A percentile compares a stretch with the other conserved stretches of the same genome.
Evolutionary conservation across 2,888 invertebrate genomes (phyloP).

Genomic region (Acrocera orbiculus): DNA sequence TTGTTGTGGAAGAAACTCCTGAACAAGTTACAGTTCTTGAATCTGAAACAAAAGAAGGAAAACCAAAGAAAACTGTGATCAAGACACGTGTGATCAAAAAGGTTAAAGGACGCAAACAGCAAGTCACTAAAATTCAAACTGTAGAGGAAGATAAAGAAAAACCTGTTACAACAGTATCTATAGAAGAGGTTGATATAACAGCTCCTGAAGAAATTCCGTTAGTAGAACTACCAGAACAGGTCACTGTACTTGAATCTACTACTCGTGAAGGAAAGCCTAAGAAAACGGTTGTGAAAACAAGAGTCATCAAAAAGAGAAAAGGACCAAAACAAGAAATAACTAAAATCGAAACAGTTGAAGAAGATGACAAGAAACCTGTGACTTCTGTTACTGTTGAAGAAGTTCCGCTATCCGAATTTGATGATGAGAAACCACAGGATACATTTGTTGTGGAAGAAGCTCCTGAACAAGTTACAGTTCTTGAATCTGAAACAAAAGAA

Average conservation of each 20-base stretch:
- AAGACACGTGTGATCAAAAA: constrained; percentile 24
- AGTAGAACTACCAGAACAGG: constrained; percentile 13
- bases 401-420: constrained; percentile 9
- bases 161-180: constrained; percentile 21
- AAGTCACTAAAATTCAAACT: constrained; percentile 23
- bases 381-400: constrained; percentile 18
- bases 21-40: background rate
- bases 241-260: constrained; percentile 28
- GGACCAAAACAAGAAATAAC: constrained; percentile 25
- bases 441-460: constrained; percentile 22
- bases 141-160: constrained; percentile 22
- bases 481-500: constrained; percentile 24
- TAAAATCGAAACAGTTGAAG: constrained; percentile 23
- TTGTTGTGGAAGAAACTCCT: background rate
- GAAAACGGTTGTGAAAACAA: constrained; percentile 18
- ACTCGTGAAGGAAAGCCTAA: constrained; percentile 26
- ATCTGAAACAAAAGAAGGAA: constrained; percentile 20
- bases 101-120: constrained; percentile 18
- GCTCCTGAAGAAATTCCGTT: constrained; percentile 9
- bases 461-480: constrained; percentile 15
- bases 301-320: constrained; percentile 23
- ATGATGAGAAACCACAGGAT: constrained; percentile 11
- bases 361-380: constrained; percentile 21
- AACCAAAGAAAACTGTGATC: constrained; percentile 20
- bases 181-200: constrained; percentile 22